phyloP scores from a whole-genome alignment of 2,797 vertebrate genomes.

The Myotis pilosus region DNA sequence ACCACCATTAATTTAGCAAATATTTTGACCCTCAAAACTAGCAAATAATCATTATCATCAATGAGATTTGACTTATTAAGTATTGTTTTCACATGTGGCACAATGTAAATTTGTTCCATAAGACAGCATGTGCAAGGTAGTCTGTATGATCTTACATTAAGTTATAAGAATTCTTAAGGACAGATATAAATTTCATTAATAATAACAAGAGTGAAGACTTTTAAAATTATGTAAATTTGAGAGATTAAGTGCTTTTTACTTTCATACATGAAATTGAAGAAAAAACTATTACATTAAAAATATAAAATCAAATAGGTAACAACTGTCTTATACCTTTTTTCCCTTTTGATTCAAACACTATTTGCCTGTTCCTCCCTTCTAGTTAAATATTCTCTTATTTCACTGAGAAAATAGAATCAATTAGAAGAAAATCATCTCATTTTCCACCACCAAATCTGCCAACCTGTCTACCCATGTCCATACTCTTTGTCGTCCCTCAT shows the following conservation, averaged over 20 bases:
- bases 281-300: not conserved
- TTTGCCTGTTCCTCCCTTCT: not conserved
- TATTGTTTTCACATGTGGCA: not conserved
- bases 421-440: not conserved
- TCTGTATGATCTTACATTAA: not conserved
- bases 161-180: not conserved
- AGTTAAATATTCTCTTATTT: not conserved
- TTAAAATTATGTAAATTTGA: not conserved
- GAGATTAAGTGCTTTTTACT: not conserved
- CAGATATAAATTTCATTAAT: not conserved
- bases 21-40: constrained; percentile 7
- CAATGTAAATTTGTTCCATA: not conserved
- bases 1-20: not conserved
- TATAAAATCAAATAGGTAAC: not conserved
- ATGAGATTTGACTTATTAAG: not conserved
- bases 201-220: not conserved
- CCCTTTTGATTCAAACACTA: not conserved
- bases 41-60: not conserved
- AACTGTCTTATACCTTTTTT: not conserved
- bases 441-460: not conserved
- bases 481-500: not conserved
- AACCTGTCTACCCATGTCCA: not conserved
- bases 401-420: not conserved
- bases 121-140: not conserved
- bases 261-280: not conserved